These are phyloP conservation scores for Nemotelus nigrinus DNA, from an alignment of 2,888 invertebrate genomes.

Conservation along the genomic window DNA sequence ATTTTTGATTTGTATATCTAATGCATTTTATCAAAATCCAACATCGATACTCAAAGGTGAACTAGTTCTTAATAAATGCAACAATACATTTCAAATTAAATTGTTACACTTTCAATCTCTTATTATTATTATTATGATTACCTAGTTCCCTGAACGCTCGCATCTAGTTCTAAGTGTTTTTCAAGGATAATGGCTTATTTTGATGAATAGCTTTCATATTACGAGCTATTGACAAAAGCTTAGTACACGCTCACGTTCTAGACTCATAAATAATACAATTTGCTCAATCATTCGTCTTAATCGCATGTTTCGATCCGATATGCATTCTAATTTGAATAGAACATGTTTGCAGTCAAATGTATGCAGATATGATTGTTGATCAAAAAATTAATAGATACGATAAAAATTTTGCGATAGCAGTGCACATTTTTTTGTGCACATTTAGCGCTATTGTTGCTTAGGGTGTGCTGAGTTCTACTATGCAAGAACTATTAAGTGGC, in stretches of 20 bases:
- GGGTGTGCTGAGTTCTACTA: too few relatives aligned
- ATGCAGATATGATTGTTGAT: too few relatives aligned
- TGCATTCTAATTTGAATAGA: not conserved
- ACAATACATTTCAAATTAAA: not conserved
- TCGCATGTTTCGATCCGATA: not conserved
- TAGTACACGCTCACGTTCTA: not conserved
- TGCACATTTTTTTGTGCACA: too few relatives aligned
- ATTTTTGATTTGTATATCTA: not conserved
- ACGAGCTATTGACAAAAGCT: too few relatives aligned
- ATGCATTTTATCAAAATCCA: not conserved
- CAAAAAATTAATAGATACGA: too few relatives aligned
- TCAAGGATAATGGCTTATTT: not conserved
- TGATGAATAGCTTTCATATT: not conserved
- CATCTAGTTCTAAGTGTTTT: conserved; percentile 6
- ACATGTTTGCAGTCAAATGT: not conserved
- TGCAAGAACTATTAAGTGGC: too few relatives aligned
- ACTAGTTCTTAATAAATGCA: conserved; percentile 9
- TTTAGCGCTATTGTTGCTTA: too few relatives aligned
- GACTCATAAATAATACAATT: not conserved
- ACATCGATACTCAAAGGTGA: conserved; percentile 16
- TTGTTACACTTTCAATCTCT: too few relatives aligned
- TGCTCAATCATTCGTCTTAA: not conserved
- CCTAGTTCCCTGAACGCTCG: not conserved
- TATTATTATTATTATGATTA: too few relatives aligned
- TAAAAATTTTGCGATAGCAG: too few relatives aligned